Percentiles rank a stretch among this genome's conserved stretches.
These are phyloP conservation scores for Ernsta delagoae DNA, from an alignment of 2,888 invertebrate genomes.

Conservation along the genomic window DNA sequence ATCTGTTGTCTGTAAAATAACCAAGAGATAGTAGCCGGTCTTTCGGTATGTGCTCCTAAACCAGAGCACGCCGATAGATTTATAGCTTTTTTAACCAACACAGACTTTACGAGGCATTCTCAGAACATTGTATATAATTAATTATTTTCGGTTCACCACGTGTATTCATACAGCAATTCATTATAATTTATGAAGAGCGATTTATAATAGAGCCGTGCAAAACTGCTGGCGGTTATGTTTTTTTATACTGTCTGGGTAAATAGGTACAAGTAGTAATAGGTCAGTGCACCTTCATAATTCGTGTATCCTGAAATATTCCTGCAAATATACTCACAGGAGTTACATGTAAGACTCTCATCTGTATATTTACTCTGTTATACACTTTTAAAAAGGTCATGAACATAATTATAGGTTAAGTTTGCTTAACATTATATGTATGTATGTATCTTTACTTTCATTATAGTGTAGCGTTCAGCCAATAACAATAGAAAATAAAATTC, in stretches of 20 bases:
- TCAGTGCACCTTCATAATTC: background rate
- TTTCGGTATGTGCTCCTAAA: constrained; percentile 17
- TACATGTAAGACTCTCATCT: too few relatives aligned
- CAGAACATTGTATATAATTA: constrained; percentile 2
- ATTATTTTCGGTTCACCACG: constrained; percentile 27
- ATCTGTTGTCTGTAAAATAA: background rate
- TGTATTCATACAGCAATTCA: constrained; percentile 8
- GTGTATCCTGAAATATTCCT: too few relatives aligned
- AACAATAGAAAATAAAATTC: too few relatives aligned
- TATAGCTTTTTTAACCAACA: constrained; percentile 22
- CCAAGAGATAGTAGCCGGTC: background rate
- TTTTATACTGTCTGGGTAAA: background rate
- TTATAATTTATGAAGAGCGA: constrained; percentile 11
- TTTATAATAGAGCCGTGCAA: constrained; percentile 1
- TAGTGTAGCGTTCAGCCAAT: too few relatives aligned
- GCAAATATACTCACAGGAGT: too few relatives aligned
- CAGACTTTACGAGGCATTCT: constrained; percentile 9
- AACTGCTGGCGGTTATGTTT: background rate
- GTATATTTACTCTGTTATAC: background rate
- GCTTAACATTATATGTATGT: too few relatives aligned
- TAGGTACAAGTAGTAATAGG: background rate
- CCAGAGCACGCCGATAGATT: constrained; percentile 16
- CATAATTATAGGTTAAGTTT: too few relatives aligned
- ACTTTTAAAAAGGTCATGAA: too few relatives aligned
- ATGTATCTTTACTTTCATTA: too few relatives aligned